Percentiles rank a stretch among this genome's conserved stretches.
These are phyloP conservation scores for Sibirionetta formosa DNA, from an alignment of 2,797 vertebrate species.

Conservation along the genomic window DNA sequence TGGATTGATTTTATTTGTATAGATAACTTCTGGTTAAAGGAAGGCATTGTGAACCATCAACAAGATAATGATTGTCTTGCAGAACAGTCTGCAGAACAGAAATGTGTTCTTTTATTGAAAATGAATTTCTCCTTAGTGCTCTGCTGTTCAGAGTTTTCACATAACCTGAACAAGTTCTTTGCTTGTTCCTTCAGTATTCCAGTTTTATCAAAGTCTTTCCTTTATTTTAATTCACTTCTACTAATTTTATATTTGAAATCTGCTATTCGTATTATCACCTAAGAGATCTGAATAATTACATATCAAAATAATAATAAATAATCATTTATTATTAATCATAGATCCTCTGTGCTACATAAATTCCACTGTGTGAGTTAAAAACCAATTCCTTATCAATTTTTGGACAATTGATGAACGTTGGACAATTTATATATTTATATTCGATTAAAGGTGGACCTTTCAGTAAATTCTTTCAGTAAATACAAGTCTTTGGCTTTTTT, in stretches of 20 bases:
- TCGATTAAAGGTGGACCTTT: background rate
- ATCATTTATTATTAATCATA: too few relatives aligned
- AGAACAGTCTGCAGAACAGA: background rate
- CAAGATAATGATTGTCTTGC: background rate
- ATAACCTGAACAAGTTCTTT: background rate
- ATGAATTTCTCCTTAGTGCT: background rate
- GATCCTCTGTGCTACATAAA: background rate
- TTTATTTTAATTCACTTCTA: background rate
- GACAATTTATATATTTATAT: background rate
- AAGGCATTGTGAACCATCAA: background rate
- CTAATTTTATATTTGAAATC: background rate
- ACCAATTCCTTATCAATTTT: background rate
- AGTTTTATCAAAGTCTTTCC: background rate
- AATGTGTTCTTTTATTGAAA: background rate
- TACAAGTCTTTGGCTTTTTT: background rate
- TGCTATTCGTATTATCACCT: background rate
- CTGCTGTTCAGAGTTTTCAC: background rate
- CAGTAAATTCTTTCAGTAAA: background rate
- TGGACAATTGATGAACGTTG: background rate
- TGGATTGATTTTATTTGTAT: background rate
- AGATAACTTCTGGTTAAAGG: background rate
- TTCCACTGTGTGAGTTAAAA: background rate
- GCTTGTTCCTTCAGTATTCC: background rate
- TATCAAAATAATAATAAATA: background rate
- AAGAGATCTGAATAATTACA: background rate